Percentiles rank a stretch among this genome's conserved stretches.
phyloP scores from a whole-genome alignment of 2,113 vertebrate genomes.

The Oophaga pumilio region DNA sequence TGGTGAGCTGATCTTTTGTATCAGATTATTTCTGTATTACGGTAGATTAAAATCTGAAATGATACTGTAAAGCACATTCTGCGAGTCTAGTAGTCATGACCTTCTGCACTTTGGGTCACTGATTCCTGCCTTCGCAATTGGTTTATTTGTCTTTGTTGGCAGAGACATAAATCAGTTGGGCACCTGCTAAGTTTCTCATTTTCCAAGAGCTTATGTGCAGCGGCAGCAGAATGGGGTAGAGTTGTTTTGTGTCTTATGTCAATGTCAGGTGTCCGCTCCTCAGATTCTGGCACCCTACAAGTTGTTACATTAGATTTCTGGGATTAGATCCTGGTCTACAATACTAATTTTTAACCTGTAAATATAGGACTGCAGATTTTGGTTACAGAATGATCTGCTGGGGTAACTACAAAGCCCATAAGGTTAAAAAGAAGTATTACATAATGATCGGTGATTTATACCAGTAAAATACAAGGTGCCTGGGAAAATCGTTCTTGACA shows the following conservation, averaged over 20 bases:
- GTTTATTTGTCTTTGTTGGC: constrained; percentile 15
- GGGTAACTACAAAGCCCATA: too few relatives aligned
- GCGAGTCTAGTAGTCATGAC: not conserved
- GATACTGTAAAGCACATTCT: not conserved
- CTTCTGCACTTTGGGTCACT: constrained; percentile 11
- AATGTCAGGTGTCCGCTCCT: not conserved
- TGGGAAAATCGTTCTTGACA: too few relatives aligned
- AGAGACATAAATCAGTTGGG: constrained; percentile 24
- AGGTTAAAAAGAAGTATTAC: too few relatives aligned
- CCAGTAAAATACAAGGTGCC: too few relatives aligned
- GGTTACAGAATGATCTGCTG: not conserved
- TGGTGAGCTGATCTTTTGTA: not conserved
- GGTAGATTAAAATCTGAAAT: constrained; percentile 12
- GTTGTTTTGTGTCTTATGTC: not conserved
- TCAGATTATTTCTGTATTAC: not conserved
- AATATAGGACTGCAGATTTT: not conserved
- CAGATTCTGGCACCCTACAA: not conserved
- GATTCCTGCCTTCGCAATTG: not conserved
- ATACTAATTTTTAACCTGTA: not conserved
- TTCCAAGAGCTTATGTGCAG: not conserved
- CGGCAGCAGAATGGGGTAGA: not conserved
- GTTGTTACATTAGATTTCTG: not conserved
- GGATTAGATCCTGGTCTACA: not conserved
- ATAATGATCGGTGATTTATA: too few relatives aligned
- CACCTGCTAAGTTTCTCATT: constrained; percentile 11